A percentile compares a stretch with the other conserved stretches of the same genome.
phyloP scores from a whole-genome alignment of 2,797 vertebrate genomes.

The Pogoniulus pusillus region DNA sequence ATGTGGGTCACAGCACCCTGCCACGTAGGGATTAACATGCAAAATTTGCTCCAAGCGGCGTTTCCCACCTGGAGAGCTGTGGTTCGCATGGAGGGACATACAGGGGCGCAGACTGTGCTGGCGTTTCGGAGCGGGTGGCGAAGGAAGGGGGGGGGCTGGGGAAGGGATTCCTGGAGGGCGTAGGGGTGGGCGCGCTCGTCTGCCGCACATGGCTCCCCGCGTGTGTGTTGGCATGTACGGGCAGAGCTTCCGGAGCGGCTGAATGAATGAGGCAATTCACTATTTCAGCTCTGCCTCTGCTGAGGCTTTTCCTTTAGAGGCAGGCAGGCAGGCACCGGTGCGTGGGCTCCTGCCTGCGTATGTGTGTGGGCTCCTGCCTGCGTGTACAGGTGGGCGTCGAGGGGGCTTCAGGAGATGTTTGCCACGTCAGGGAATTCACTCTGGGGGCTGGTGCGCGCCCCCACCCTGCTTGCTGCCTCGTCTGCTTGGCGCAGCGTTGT shows the following conservation, averaged over 20 bases:
- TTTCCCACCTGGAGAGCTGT: not conserved
- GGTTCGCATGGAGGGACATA: fast-evolving
- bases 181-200: not conserved
- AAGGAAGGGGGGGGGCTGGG: not conserved
- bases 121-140: not conserved
- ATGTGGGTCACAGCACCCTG: fast-evolving
- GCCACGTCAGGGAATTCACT: conserved; percentile 70
- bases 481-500: conserved; percentile 36
- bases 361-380: conserved; percentile 59
- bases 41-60: not conserved
- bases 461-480: not conserved
- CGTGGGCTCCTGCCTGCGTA: conserved; percentile 61
- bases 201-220: not conserved
- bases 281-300: conserved; percentile 35
- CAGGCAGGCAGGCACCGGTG: conserved; percentile 35
- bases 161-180: not conserved
- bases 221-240: not conserved
- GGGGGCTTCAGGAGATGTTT: conserved; percentile 63
- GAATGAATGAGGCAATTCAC: conserved; percentile 67
- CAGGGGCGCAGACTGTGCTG: not conserved
- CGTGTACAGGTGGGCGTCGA: conserved; percentile 56
- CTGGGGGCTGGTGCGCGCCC: not conserved
- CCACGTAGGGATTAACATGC: fast-evolving
- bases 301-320: conserved; percentile 50
- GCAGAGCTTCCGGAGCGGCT: conserved; percentile 52